Conservation (phyloP, 1,140 invertebrate genomes). For the Lordiphosa clarofinis region DNA sequence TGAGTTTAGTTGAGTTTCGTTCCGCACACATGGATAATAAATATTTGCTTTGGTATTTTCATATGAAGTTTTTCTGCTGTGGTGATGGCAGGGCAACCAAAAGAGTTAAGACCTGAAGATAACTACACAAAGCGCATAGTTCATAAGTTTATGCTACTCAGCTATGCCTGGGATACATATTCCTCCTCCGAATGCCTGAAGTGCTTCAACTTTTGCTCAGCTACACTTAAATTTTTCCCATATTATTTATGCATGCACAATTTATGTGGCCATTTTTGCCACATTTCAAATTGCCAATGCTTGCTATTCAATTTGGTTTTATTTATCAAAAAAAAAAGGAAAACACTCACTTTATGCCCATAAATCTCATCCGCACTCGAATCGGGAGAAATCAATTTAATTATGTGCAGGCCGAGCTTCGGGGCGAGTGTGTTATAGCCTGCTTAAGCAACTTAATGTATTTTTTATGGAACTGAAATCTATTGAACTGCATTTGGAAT, state of each 20-base stretch:
- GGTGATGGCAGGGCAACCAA: no score
- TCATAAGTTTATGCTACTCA: slow-evolving; percentile 44
- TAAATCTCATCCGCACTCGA: slow-evolving; percentile 38
- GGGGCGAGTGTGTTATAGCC: slow-evolving; percentile 20
- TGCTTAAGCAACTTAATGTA: slow-evolving; percentile 63
- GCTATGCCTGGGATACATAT: slow-evolving; percentile 24
- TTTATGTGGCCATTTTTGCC: slow-evolving; percentile 60
- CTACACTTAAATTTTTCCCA: slow-evolving; percentile 31
- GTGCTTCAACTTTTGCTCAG: slow-evolving; percentile 30
- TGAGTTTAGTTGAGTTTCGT: slow-evolving; percentile 32
- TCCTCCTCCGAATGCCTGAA: slow-evolving; percentile 36
- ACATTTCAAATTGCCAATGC: slow-evolving; percentile 48
- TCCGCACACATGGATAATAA: slow-evolving; percentile 62
- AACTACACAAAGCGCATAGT: slow-evolving; percentile 53
- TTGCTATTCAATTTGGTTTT: slow-evolving; percentile 58
- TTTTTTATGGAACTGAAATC: slow-evolving; percentile 67
- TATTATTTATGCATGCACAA: slow-evolving; percentile 60
- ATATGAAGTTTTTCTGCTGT: slow-evolving; percentile 54
- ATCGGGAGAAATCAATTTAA: slow-evolving; percentile 64
- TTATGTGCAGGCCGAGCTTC: slow-evolving; percentile 35
- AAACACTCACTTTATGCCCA: slow-evolving; percentile 45
- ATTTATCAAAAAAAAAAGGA: no score
- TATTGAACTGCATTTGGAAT: slow-evolving; percentile 76
- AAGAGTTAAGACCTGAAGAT: slow-evolving; percentile 16
- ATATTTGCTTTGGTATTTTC: slow-evolving; percentile 73